Base-by-base conservation (phyloP, 2,797 vertebrate genomes). In the Crypturellus tataupa region DNA sequence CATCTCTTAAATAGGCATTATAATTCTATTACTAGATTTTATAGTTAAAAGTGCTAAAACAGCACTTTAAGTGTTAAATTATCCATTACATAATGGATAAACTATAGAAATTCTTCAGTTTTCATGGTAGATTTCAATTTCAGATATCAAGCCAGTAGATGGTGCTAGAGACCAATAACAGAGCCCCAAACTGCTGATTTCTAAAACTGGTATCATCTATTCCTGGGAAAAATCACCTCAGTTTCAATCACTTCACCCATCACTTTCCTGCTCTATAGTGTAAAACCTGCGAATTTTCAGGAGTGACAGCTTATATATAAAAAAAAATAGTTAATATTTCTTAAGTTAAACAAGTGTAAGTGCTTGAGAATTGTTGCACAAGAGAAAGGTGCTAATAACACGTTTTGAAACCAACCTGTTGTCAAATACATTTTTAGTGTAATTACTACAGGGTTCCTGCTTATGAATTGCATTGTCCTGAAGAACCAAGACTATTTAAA, bases 81-180 rank as follows among this genome's bases (percentile, higher is more conserved):
- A 37, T 37, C 37, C 31, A 51, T 60, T 31, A 46, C 5, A 23
- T 18, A 51, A 40, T 0, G 2, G 86, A 55, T 14, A 7, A 91
- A 47, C 10, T 16, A 20, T 9, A 87, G 44, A 58, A 85, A 59
- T 55, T 44, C 49, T 85, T 64, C 13, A 53, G 12, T 40, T 35
- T 71, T 39, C 51, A 29, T 4, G 6, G 71, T 47, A 33, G 37
- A 70, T 69, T 49, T 25, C 7, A 0, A 1, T 33, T 49, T 46
- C 56, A 18, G 15, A 15, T 19, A n/a, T 80, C 35, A 14, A 39
- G 89, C 90, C 93, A 79, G 85, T 63, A 95, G 95, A 83, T 91
- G 94, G 94, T 72, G 55, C 69, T 62, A 87, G 0, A 89, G 84
- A 89, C 76, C 46, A 83, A 91, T 73, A 58, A 2, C 1, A 62